These are phyloP conservation scores for Neotoma lepida DNA, from an alignment of 2,113 vertebrate species.

Conservation along the genomic window DNA sequence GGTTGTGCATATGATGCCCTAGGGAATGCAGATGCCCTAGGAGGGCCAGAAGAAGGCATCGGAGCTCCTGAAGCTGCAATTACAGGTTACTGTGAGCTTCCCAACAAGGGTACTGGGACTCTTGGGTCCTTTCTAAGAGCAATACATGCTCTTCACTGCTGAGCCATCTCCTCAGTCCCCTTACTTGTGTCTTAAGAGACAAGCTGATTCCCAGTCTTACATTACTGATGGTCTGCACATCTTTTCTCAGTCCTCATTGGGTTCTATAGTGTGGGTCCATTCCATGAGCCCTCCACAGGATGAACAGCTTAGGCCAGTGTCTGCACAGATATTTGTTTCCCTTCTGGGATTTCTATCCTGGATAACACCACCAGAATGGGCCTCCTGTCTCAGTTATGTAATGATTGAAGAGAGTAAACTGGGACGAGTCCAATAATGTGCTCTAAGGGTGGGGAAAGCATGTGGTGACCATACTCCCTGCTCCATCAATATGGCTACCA, in stretches of 20 bases:
- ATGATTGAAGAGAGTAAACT: neutral
- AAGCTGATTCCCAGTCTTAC: neutral
- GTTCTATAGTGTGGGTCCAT: neutral
- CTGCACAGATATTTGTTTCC: constrained; percentile 45
- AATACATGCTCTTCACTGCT: neutral
- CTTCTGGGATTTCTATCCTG: neutral
- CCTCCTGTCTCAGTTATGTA: neutral
- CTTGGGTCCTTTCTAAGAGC: too few relatives aligned
- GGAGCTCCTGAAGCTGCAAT: neutral
- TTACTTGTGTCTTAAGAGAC: neutral
- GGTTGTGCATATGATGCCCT: neutral
- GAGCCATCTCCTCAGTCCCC: neutral
- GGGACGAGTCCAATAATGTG: fast-evolving
- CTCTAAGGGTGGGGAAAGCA: neutral
- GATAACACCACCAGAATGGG: neutral
- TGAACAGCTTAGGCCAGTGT: neutral
- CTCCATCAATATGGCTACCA: neutral
- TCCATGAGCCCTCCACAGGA: neutral
- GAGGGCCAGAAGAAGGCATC: neutral
- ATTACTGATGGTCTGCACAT: neutral
- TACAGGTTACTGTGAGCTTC: neutral
- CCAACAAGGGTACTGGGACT: neutral
- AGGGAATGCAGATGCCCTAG: neutral
- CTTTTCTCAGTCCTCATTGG: neutral
- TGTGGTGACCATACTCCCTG: neutral